Percentiles rank a stretch among this genome's conserved stretches.
Conservation (phyloP, 1,140 invertebrate genomes). For the Dreissena rostriformis region DNA sequence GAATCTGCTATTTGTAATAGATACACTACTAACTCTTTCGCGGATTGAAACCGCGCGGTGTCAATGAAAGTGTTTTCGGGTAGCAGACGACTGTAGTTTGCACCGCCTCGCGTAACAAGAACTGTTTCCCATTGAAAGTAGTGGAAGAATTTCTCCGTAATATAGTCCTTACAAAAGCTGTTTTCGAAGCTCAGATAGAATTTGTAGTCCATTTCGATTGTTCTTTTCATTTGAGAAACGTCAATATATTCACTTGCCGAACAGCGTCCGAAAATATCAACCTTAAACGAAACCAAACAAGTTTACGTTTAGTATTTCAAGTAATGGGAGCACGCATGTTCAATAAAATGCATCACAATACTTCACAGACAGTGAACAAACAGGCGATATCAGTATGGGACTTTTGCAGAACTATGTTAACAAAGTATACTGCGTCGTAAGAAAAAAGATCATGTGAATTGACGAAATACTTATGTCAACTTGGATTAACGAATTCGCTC, state of each 20-base stretch:
- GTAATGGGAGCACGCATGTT: too few relatives aligned
- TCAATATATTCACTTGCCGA: background rate
- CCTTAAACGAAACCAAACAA: background rate
- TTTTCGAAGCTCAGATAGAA: conserved; percentile 54
- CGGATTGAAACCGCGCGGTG: background rate
- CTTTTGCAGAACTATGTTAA: too few relatives aligned
- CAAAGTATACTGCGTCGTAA: too few relatives aligned
- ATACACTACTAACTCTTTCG: conserved; percentile 22
- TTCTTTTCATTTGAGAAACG: background rate
- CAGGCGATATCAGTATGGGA: too few relatives aligned
- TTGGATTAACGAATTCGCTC: too few relatives aligned
- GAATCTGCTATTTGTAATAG: background rate
- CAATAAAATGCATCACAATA: too few relatives aligned
- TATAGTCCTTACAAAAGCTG: conserved; percentile 36
- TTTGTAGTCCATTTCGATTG: conserved; percentile 27
- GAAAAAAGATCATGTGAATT: too few relatives aligned
- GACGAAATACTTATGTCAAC: too few relatives aligned
- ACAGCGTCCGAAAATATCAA: conserved; percentile 24
- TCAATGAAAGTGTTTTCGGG: conserved; percentile 37
- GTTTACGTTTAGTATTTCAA: too few relatives aligned
- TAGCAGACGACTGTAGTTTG: conserved; percentile 12
- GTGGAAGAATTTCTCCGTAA: conserved; percentile 42
- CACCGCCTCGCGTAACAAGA: conserved; percentile 20
- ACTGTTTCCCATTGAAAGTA: conserved; percentile 22
- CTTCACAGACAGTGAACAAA: too few relatives aligned